A percentile compares a stretch with the other conserved stretches of the same genome.
Conservation (phyloP, 2,113 vertebrate species). For the Epinephelus cyanopodus region DNA sequence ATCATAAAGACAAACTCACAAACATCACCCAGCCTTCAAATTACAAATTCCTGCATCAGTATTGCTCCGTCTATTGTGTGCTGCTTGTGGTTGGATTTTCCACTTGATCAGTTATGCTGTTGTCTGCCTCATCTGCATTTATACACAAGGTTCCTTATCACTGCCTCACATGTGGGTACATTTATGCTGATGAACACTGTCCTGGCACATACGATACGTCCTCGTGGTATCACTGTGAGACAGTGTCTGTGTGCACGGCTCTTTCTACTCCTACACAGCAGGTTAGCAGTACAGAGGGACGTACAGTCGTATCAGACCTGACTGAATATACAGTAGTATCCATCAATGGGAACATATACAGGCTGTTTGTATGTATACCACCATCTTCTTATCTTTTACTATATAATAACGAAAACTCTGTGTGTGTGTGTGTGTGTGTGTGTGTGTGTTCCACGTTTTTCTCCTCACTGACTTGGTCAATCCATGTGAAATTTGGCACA, state of each 20-base stretch:
- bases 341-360: too few relatives aligned
- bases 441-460: too few relatives aligned
- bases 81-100: slow-evolving; percentile 4
- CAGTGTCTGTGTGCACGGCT: not conserved
- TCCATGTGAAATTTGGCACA: too few relatives aligned
- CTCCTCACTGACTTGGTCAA: too few relatives aligned
- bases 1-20: not conserved
- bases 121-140: not conserved
- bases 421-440: too few relatives aligned
- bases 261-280: not conserved
- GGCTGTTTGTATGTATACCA: too few relatives aligned
- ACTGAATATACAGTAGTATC: not conserved
- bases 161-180: slow-evolving; percentile 18
- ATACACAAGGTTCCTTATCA: slow-evolving; percentile 12
- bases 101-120: not conserved
- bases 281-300: not conserved
- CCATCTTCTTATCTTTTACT: too few relatives aligned
- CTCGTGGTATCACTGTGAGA: not conserved
- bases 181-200: slow-evolving; percentile 10
- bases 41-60: not conserved
- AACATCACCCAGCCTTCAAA: not conserved
- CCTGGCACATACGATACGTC: not conserved
- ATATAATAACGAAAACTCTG: too few relatives aligned
- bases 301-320: not conserved
- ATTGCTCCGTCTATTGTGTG: not conserved